phyloP scores from a whole-genome alignment of 92 coral and sea anemone genomes.

The Ricordea florida region DNA sequence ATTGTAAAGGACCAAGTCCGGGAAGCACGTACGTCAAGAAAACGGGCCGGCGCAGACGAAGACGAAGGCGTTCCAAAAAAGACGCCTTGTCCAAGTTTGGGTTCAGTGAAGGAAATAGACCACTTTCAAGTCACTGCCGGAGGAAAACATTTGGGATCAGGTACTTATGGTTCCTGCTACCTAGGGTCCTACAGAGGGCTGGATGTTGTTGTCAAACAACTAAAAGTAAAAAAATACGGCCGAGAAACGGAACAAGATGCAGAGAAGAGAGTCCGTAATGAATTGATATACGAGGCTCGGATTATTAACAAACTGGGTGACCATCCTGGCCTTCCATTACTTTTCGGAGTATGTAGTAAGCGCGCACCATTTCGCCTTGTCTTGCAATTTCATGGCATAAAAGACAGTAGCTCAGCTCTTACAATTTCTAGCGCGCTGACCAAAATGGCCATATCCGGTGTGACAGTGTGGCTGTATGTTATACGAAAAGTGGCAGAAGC shows the following conservation, averaged over 20 bases:
- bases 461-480: background rate
- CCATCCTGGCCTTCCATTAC: constrained; percentile 27
- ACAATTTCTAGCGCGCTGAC: background rate
- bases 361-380: constrained; percentile 1
- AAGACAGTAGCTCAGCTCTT: no score
- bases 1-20: no score
- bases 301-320: constrained; percentile 16
- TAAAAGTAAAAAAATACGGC: background rate
- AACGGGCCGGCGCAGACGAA: no score
- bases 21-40: no score
- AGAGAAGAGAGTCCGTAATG: background rate
- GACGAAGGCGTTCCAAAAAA: no score
- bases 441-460: background rate
- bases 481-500: background rate
- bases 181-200: no score
- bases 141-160: no score
- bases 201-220: background rate
- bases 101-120: no score
- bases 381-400: constrained; percentile 17
- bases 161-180: no score
- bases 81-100: no score
- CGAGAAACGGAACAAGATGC: background rate
- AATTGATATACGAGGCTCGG: constrained; percentile 10
- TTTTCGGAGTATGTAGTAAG: constrained; percentile 24
- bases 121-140: no score